Base-by-base conservation (phyloP, 2,888 invertebrate genomes). In the Cantharis lateralis region DNA sequence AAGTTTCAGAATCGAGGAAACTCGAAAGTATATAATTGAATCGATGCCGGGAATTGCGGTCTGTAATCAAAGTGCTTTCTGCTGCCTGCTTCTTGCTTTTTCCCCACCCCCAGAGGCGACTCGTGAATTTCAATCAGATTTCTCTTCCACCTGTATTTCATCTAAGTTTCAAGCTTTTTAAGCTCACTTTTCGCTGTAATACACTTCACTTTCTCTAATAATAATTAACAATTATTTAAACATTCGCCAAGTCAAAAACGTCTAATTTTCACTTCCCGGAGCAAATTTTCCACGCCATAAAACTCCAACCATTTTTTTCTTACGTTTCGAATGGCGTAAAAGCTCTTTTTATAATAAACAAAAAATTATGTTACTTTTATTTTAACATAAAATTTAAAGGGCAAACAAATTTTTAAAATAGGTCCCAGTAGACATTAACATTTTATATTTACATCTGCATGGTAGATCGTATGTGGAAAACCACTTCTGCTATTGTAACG, bases 11-110 rank as follows among this genome's bases (percentile, higher is more conserved):
- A 80, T 79, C 79, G 78, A 78, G 78, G 79, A 82, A 82, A 81
- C 82, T 82, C 80, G 75, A 80, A 78, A 81, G 81, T 83, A 82
- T 80, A 83, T 83, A 83, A 83, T 82, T 82, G 83, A 83, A 83
- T 82, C 82, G 83, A 81, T 83, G 81, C 78, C 80, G 81, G 79
- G 83, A 82, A 83, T 82, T 83, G 83, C 82, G 83, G 83, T 82
- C 83, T 82, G 82, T 82, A 83, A 83, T 83, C 83, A 83, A 81
- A 83, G 81, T 81, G 81, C 82, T 82, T 81, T 83, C 82, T 82
- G 80, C 82, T 81, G 74, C 76, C 79, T 76, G 79, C 79, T 76
- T 79, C 80, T 82, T 79, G 78, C 77, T 77, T 61, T 62, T 62
- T 28, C 71, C 74, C 76, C 78, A 77, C 73, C 72, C 77, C 76